These are phyloP conservation scores for Pandion haliaetus DNA, from an alignment of 2,113 vertebrate species.

Conservation along the genomic window DNA sequence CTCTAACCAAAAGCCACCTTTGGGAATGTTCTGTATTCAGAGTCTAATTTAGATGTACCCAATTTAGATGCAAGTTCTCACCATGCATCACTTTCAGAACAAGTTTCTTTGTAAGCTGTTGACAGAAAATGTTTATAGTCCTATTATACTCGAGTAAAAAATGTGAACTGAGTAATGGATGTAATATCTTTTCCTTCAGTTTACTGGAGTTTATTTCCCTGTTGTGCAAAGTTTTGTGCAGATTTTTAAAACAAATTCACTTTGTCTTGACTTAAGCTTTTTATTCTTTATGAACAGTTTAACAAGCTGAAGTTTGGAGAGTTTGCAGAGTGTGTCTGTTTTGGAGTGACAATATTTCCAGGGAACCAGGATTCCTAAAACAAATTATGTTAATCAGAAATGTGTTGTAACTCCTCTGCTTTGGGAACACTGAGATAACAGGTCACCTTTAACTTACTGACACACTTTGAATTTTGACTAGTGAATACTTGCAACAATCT, in stretches of 20 bases:
- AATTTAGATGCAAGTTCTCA: constrained; percentile 54
- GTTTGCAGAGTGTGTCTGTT: neutral
- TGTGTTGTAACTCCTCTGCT: neutral
- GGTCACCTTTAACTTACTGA: constrained; percentile 47
- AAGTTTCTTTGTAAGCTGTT: constrained; percentile 48
- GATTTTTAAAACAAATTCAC: neutral
- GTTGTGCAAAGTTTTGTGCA: neutral
- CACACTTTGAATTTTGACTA: constrained; percentile 22
- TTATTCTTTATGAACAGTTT: neutral
- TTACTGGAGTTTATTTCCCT: constrained; percentile 31
- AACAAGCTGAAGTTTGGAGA: neutral
- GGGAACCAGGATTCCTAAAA: constrained; percentile 37
- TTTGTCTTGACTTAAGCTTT: neutral
- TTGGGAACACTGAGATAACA: constrained; percentile 1
- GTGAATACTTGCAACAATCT: neutral
- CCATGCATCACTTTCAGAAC: constrained; percentile 33
- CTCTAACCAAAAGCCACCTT: constrained; percentile 36
- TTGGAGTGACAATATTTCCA: neutral
- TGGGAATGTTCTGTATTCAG: constrained; percentile 30
- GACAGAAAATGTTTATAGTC: constrained; percentile 54
- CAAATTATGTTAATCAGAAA: neutral
- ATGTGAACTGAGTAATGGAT: constrained; percentile 9
- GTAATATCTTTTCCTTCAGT: neutral
- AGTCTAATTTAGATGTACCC: constrained; percentile 20
- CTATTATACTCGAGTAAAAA: constrained; percentile 16